Percentiles rank a stretch among this genome's conserved stretches.
Conservation (phyloP, 2,888 invertebrate species). For the Panopea generosa region DNA sequence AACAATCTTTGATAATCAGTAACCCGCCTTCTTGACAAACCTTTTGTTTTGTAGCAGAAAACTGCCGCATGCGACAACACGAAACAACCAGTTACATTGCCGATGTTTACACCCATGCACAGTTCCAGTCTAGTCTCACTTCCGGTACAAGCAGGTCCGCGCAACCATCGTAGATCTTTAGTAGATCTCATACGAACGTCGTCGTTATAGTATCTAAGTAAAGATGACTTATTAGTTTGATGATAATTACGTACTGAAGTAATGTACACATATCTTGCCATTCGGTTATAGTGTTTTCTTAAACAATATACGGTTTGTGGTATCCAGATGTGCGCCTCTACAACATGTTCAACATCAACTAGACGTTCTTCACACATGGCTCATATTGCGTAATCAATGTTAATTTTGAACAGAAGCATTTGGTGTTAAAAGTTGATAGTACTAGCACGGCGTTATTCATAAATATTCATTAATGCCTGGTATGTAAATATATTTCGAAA, state of each 20-base stretch:
- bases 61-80: slow-evolving; percentile 66
- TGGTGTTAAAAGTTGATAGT: too few relatives aligned
- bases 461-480: too few relatives aligned
- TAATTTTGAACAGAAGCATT: too few relatives aligned
- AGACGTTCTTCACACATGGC: too few relatives aligned
- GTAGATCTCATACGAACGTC: slow-evolving; percentile 38
- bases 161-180: slow-evolving; percentile 67
- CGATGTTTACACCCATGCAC: slow-evolving; percentile 66
- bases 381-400: too few relatives aligned
- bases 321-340: too few relatives aligned
- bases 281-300: too few relatives aligned
- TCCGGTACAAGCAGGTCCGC: slow-evolving; percentile 71
- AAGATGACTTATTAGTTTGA: neutral
- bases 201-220: slow-evolving; percentile 41
- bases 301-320: too few relatives aligned
- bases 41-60: slow-evolving; percentile 65
- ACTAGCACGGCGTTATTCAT: too few relatives aligned
- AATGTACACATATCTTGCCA: too few relatives aligned
- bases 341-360: too few relatives aligned
- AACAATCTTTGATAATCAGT: neutral
- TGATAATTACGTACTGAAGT: neutral
- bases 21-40: slow-evolving; percentile 35
- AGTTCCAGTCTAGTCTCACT: slow-evolving; percentile 58
- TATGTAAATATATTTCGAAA: too few relatives aligned
- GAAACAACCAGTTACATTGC: slow-evolving; percentile 61